phyloP scores from a whole-genome alignment of 2,888 invertebrate species.

The Melipona bicolor region DNA sequence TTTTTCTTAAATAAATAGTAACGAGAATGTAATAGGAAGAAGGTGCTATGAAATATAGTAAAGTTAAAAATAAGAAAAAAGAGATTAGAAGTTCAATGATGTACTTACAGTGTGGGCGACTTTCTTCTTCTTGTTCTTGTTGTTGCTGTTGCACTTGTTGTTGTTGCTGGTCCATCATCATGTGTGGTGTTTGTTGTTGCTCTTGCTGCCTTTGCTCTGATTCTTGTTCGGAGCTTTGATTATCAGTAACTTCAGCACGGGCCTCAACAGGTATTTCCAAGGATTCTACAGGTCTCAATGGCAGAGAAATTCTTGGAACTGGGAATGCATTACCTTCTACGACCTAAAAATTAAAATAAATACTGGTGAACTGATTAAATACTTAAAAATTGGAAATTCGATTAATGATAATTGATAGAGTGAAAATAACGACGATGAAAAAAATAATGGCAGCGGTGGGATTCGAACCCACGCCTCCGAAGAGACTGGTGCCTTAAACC shows the following conservation, averaged over 20 bases:
- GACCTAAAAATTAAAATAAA: conserved; percentile 65
- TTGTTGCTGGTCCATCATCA: conserved; percentile 85
- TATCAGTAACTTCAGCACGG: conserved; percentile 77
- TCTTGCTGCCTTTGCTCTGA: conserved; percentile 70
- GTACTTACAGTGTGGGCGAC: conserved; percentile 91
- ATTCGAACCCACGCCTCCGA: conserved; percentile 85
- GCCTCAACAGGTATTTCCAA: conserved; percentile 79
- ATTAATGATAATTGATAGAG: not conserved
- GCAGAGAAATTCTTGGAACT: conserved; percentile 75
- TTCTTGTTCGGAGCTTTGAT: conserved; percentile 75
- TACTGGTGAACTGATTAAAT: too few relatives aligned
- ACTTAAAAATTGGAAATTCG: not conserved
- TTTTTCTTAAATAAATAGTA: not conserved
- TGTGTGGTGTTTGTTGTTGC: conserved; percentile 78
- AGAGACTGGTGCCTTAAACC: conserved; percentile 84
- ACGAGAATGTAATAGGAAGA: not conserved
- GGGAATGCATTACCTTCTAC: conserved; percentile 80
- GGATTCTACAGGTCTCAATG: conserved; percentile 77
- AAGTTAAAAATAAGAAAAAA: not conserved
- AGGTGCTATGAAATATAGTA: not conserved
- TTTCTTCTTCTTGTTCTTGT: conserved; percentile 86
- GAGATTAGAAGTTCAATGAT: conserved; percentile 3
- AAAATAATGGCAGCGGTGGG: conserved; percentile 81
- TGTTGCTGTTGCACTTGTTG: conserved; percentile 83
- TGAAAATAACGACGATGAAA: not conserved